A percentile compares a stretch with the other conserved stretches of the same genome.
phyloP scores from a whole-genome alignment of 2,888 invertebrate genomes.

The Scaptomyza tumidula region DNA sequence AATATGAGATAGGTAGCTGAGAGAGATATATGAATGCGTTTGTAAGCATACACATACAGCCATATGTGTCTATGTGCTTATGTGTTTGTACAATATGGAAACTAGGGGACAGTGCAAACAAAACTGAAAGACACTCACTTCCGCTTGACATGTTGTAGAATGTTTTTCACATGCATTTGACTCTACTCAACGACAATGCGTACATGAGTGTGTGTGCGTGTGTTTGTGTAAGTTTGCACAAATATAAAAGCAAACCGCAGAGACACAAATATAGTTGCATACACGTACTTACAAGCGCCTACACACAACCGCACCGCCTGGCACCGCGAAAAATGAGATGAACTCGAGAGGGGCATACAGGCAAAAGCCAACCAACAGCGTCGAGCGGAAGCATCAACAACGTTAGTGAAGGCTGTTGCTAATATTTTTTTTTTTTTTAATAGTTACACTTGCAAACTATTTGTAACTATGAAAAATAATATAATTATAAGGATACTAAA shows the following conservation, averaged over 20 bases:
- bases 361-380: conserved; percentile 4
- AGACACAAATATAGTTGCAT: conserved; percentile 76
- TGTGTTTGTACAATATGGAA: conserved; percentile 16
- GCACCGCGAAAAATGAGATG: conserved; percentile 49
- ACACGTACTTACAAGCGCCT: conserved; percentile 74
- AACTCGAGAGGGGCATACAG: conserved; percentile 23
- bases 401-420: conserved; percentile 18
- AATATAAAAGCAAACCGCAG: conserved; percentile 74
- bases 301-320: conserved; percentile 58
- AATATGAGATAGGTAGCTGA: conserved; percentile 35
- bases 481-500: background rate
- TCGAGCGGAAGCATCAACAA: conserved; percentile 3
- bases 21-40: conserved; percentile 18
- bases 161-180: conserved; percentile 73
- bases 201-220: background rate
- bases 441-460: conserved; percentile 33
- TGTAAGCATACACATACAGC: background rate
- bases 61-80: background rate
- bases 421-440: conserved; percentile 38
- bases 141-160: conserved; percentile 78
- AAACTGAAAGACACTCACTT: conserved; percentile 80
- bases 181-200: conserved; percentile 53
- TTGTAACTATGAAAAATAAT: too few relatives aligned
- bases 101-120: conserved; percentile 66
- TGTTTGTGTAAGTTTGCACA: conserved; percentile 50